Percentiles rank a stretch among this genome's conserved stretches.
Evolutionary conservation across 2,888 invertebrate genomes (phyloP).

Genomic region (Neoscelio sp.): DNA sequence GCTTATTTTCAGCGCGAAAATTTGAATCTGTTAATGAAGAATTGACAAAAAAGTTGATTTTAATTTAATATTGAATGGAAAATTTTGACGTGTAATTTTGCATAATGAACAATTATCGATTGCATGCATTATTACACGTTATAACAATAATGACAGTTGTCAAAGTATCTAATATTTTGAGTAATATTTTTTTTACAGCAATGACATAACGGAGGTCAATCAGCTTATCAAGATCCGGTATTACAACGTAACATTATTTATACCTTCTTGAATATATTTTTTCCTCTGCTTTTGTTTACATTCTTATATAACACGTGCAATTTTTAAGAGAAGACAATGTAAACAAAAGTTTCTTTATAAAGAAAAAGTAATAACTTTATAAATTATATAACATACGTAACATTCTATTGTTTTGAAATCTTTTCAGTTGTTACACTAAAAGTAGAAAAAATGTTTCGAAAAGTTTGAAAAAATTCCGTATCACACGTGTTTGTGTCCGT

Average conservation of each 20-base stretch:
- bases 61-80: too few species aligned
- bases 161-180: conserved; percentile 57
- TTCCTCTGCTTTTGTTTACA: conserved; percentile 39
- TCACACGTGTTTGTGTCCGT: conserved; percentile 29
- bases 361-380: too few species aligned
- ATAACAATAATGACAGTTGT: conserved; percentile 48
- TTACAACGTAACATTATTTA: conserved; percentile 53
- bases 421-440: too few species aligned
- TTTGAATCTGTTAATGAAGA: too few species aligned
- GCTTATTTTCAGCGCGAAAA: too few species aligned
- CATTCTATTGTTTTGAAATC: too few species aligned
- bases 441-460: too few species aligned
- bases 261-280: conserved; percentile 38
- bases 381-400: too few species aligned
- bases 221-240: conserved; percentile 58
- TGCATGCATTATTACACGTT: conserved; percentile 33
- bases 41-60: too few species aligned
- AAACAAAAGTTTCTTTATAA: too few species aligned
- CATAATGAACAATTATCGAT: conserved; percentile 5
- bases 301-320: conserved; percentile 3
- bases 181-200: conserved; percentile 54
- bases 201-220: conserved; percentile 66
- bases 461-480: conserved; percentile 30
- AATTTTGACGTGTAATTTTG: not conserved
- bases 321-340: too few species aligned